phyloP scores from a whole-genome alignment of 2,113 vertebrate genomes.

The Apteryx mantelli region DNA sequence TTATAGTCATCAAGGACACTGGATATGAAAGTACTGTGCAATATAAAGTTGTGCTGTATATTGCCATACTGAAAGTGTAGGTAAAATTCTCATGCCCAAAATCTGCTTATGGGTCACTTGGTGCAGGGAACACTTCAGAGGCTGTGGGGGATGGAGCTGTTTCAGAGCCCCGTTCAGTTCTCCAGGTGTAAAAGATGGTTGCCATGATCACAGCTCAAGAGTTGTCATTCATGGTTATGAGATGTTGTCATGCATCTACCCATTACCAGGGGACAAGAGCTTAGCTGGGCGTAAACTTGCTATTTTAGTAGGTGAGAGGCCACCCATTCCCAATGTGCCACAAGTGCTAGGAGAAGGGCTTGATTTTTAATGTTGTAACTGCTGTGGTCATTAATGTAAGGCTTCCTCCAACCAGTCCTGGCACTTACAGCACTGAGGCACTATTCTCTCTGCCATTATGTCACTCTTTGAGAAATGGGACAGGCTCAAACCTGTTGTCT shows the following conservation, averaged over 20 bases:
- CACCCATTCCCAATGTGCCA: too few relatives aligned
- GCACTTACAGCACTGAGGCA: background rate
- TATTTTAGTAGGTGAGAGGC: background rate
- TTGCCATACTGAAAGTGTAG: accelerated
- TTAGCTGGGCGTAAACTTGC: background rate
- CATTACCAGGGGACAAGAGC: background rate
- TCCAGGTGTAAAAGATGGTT: background rate
- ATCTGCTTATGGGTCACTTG: background rate
- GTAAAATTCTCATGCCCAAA: background rate
- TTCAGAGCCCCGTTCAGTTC: background rate
- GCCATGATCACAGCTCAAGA: background rate
- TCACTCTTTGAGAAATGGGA: background rate
- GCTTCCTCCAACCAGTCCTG: background rate
- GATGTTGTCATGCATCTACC: background rate
- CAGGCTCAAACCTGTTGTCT: background rate
- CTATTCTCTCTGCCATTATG: accelerated
- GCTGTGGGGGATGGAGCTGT: accelerated
- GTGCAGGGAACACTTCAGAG: background rate
- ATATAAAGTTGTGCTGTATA: background rate
- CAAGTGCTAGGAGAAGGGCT: background rate
- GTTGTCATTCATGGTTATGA: background rate
- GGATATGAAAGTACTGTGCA: background rate
- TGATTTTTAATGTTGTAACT: accelerated
- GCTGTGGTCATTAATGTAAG: background rate
- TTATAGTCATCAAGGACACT: background rate